Evolutionary conservation across 2,888 invertebrate genomes (phyloP).

Genomic region (Ectropis crepuscularia): DNA sequence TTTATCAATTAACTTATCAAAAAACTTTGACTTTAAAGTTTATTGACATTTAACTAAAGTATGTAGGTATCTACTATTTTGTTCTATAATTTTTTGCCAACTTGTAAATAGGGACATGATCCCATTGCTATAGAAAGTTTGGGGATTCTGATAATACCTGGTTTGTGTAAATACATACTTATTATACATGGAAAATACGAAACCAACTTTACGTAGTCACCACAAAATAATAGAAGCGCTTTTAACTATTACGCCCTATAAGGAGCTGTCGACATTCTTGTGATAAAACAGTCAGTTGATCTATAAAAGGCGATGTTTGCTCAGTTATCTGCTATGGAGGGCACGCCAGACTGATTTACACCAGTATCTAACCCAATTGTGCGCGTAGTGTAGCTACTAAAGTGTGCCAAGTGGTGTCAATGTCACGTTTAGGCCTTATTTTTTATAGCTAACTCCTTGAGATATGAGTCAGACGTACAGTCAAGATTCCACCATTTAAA

Average conservation of each 20-base stretch:
- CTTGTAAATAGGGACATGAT: too few relatives aligned
- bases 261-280: slow-evolving; percentile 21
- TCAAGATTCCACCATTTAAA: too few relatives aligned
- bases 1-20: too few relatives aligned
- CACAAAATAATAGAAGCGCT: slow-evolving; percentile 3
- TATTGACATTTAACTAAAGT: too few relatives aligned
- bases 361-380: slow-evolving; percentile 63
- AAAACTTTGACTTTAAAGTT: too few relatives aligned
- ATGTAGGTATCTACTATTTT: too few relatives aligned
- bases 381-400: slow-evolving; percentile 26
- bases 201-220: neutral
- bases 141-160: too few relatives aligned
- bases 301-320: slow-evolving; percentile 52
- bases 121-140: too few relatives aligned
- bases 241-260: slow-evolving; percentile 23
- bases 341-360: slow-evolving; percentile 52
- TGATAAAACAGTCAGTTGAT: slow-evolving; percentile 29
- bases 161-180: too few relatives aligned
- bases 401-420: slow-evolving; percentile 3
- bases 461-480: too few relatives aligned
- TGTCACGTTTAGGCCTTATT: slow-evolving; percentile 14
- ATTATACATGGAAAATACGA: too few relatives aligned
- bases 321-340: slow-evolving; percentile 50
- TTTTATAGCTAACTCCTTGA: slow-evolving; percentile 4
- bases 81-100: too few relatives aligned